Percentiles rank a stretch among this genome's conserved stretches.
phyloP scores from a whole-genome alignment of 1,140 invertebrate species.

The Chrysopa pallens region DNA sequence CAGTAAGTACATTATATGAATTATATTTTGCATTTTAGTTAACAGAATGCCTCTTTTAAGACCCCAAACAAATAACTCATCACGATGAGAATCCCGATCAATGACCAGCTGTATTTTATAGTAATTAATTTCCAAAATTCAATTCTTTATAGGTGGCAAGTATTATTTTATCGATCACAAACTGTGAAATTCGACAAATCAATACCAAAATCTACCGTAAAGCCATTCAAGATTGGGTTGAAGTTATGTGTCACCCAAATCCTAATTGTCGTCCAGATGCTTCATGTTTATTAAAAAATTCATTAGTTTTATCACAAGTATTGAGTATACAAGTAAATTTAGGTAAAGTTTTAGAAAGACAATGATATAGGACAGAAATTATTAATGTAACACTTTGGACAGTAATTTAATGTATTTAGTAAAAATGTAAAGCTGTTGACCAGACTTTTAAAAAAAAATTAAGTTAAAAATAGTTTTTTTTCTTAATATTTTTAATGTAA shows the following conservation, averaged over 20 bases:
- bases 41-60: conserved; percentile 1
- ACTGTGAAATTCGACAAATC: conserved; percentile 26
- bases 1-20: conserved; percentile 19
- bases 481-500: too few relatives aligned
- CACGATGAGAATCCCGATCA: too few relatives aligned
- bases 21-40: too few relatives aligned
- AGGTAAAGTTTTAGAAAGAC: neutral
- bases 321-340: conserved; percentile 9
- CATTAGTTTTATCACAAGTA: conserved; percentile 21
- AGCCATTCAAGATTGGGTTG: conserved; percentile 29
- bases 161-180: conserved; percentile 29
- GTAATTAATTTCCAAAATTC: too few relatives aligned
- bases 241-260: conserved; percentile 27
- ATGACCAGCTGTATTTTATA: too few relatives aligned
- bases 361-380: too few relatives aligned
- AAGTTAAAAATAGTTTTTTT: too few relatives aligned
- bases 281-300: conserved; percentile 22
- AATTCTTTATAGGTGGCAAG: conserved; percentile 21
- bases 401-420: too few relatives aligned
- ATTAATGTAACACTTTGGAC: too few relatives aligned
- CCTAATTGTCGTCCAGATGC: conserved; percentile 28
- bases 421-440: too few relatives aligned
- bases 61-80: too few relatives aligned
- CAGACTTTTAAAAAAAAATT: too few relatives aligned
- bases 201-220: conserved; percentile 24